A percentile compares a stretch with the other conserved stretches of the same genome.
Evolutionary conservation across 1,140 invertebrate species (phyloP).

Genomic region (Cyrtorhinus lividipennis): DNA sequence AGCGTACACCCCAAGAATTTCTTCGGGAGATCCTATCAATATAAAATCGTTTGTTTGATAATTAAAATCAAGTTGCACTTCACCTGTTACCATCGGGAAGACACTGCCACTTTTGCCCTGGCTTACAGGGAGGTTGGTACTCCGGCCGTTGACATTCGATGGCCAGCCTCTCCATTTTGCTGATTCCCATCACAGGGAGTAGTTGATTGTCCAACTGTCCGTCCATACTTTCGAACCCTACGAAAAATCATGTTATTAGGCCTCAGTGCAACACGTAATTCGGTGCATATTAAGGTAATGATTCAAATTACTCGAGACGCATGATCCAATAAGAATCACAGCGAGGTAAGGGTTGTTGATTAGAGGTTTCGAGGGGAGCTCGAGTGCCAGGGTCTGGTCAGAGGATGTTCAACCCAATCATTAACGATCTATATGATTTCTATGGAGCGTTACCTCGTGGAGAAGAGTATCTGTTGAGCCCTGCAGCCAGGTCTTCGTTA

Average conservation of each 20-base stretch:
- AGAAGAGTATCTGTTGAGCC: not conserved
- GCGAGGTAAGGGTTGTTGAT: not conserved
- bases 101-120: slow-evolving; percentile 83
- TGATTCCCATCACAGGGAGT: slow-evolving; percentile 29
- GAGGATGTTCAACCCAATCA: not conserved
- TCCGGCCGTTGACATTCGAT: slow-evolving; percentile 51
- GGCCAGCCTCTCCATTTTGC: slow-evolving; percentile 40
- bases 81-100: slow-evolving; percentile 49
- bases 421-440: not conserved
- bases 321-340: not conserved
- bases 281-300: too few relatives aligned
- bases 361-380: not conserved
- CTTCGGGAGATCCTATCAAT: too few relatives aligned
- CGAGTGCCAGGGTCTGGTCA: not conserved
- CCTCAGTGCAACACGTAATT: too few relatives aligned
- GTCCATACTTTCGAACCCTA: slow-evolving; percentile 22
- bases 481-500: not conserved
- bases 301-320: too few relatives aligned
- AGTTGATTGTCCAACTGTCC: slow-evolving; percentile 34
- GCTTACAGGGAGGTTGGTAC: slow-evolving; percentile 51
- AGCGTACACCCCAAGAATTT: too few relatives aligned
- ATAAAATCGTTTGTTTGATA: too few relatives aligned
- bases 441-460: not conserved
- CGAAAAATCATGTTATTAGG: too few relatives aligned
- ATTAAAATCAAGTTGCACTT: not conserved